Percentiles rank a stretch among this genome's conserved stretches.
These are phyloP conservation scores for Choristoneura rosaceana DNA, from an alignment of 2,888 invertebrate genomes.

Conservation along the genomic window DNA sequence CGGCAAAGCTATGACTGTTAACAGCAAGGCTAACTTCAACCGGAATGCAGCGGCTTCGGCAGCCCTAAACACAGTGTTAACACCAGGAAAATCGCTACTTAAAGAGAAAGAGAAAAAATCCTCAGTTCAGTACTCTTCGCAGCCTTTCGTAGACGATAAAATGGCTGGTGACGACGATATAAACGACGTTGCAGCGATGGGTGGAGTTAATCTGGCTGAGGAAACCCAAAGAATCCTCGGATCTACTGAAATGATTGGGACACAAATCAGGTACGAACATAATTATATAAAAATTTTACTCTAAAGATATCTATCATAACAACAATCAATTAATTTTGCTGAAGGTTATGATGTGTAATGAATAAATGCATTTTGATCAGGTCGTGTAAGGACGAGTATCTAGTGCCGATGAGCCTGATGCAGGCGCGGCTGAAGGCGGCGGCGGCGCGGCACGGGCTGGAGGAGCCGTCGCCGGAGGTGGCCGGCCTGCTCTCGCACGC, in stretches of 20 bases:
- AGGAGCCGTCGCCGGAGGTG: constrained; percentile 95
- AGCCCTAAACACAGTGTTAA: constrained; percentile 69
- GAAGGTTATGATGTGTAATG: neutral
- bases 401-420: constrained; percentile 91
- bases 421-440: constrained; percentile 91
- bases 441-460: constrained; percentile 91
- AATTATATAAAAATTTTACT: neutral
- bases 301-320: neutral
- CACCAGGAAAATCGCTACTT: constrained; percentile 86
- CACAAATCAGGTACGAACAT: constrained; percentile 87
- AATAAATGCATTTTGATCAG: constrained; percentile 79
- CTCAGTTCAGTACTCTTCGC: constrained; percentile 61
- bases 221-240: constrained; percentile 97
- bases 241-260: constrained; percentile 94
- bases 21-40: constrained; percentile 68
- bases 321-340: neutral
- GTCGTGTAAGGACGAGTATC: constrained; percentile 97
- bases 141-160: constrained; percentile 77
- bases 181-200: constrained; percentile 99
- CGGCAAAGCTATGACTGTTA: constrained; percentile 81
- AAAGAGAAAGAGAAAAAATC: constrained; percentile 92
- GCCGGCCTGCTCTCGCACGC: constrained; percentile 96
- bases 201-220: constrained; percentile 98
- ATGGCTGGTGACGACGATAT: constrained; percentile 96
- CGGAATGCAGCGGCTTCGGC: constrained; percentile 62